These are phyloP conservation scores for Nasonia giraulti DNA, from an alignment of 1,140 invertebrate genomes.

Conservation along the genomic window DNA sequence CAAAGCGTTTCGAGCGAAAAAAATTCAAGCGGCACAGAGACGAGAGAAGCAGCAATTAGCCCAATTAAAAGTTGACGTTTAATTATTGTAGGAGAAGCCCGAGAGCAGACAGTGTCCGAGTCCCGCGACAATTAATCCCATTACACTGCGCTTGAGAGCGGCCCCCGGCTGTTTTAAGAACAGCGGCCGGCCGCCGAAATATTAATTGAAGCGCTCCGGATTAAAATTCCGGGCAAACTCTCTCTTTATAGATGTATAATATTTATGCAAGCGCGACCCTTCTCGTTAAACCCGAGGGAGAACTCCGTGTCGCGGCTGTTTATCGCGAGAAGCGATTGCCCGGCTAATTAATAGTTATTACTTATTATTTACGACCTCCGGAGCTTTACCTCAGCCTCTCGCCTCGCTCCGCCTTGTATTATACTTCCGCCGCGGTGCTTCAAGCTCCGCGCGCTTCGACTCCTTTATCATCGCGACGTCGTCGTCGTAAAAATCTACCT, in stretches of 20 bases:
- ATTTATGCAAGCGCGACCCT: background rate
- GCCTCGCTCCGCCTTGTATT: too few relatives aligned
- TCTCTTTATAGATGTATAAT: background rate
- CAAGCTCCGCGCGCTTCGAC: background rate
- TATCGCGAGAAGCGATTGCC: constrained; percentile 1
- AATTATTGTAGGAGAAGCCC: too few relatives aligned
- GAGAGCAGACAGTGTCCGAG: background rate
- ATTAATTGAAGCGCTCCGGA: background rate
- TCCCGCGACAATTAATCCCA: constrained; percentile 40
- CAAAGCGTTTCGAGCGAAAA: too few relatives aligned
- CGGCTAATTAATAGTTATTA: constrained; percentile 17
- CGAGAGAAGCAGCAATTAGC: constrained; percentile 53
- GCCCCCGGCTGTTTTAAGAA: background rate
- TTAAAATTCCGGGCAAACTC: background rate
- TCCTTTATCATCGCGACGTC: background rate
- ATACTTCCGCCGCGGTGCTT: background rate
- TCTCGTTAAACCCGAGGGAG: background rate
- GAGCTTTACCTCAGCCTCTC: background rate
- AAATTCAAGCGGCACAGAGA: too few relatives aligned
- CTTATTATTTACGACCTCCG: background rate
- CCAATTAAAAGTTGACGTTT: constrained; percentile 11
- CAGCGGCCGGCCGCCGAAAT: background rate
- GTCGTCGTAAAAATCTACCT: background rate
- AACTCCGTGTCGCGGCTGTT: constrained; percentile 26
- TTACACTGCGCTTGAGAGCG: background rate